Percentiles rank a stretch among this genome's conserved stretches.
These are phyloP conservation scores for Ashinkailepas kermadecensis DNA, from an alignment of 2,888 invertebrate genomes.

Conservation along the genomic window DNA sequence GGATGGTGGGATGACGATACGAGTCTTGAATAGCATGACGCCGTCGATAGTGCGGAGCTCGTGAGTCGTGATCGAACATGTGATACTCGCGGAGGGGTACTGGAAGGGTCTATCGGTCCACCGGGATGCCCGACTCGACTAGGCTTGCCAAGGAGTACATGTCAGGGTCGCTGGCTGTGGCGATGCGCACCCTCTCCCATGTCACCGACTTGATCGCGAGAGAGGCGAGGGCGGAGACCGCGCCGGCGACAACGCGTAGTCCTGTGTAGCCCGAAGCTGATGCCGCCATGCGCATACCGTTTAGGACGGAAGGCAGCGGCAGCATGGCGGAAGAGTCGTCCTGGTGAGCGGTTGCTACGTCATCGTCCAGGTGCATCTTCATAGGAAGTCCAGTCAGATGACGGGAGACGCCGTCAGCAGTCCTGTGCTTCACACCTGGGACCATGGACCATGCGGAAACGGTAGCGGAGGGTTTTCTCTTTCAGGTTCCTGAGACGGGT, in stretches of 20 bases:
- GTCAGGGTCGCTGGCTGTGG: slow-evolving; percentile 21
- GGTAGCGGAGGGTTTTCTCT: too few species aligned
- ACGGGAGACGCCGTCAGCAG: too few species aligned
- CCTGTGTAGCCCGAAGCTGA: background rate
- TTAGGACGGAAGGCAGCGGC: background rate
- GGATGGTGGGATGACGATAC: slow-evolving; percentile 25
- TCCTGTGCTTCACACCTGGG: too few species aligned
- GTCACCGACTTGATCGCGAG: background rate
- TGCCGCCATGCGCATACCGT: background rate
- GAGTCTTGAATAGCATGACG: slow-evolving; percentile 21
- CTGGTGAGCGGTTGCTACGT: too few species aligned
- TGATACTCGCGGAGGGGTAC: slow-evolving; percentile 13
- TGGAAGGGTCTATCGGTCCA: background rate
- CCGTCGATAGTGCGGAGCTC: slow-evolving; percentile 19
- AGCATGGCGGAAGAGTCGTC: too few species aligned
- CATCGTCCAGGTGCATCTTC: too few species aligned
- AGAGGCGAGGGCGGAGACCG: background rate
- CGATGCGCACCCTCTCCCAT: slow-evolving; percentile 7
- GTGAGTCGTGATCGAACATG: slow-evolving; percentile 14
- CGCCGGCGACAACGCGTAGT: background rate
- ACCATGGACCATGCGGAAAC: too few species aligned
- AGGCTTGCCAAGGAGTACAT: background rate
- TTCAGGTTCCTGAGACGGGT: too few species aligned
- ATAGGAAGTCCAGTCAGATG: too few species aligned
- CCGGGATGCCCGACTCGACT: slow-evolving; percentile 22